These are phyloP conservation scores for Hirudinaria manillensis DNA, from an alignment of 2,888 invertebrate genomes.

Conservation along the genomic window DNA sequence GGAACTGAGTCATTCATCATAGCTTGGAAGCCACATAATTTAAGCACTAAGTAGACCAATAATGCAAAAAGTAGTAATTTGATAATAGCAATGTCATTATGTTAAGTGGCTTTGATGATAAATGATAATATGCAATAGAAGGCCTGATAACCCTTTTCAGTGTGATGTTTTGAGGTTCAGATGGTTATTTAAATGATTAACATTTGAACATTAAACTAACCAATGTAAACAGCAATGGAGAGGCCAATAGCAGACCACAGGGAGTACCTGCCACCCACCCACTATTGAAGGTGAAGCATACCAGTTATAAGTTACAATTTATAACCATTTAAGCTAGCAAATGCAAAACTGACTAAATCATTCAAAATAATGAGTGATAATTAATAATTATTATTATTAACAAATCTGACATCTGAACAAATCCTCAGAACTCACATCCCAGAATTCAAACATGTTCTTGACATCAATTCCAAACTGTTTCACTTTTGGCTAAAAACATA, in stretches of 20 bases:
- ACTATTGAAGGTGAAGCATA: constrained; percentile 55
- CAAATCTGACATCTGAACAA: too few relatives aligned
- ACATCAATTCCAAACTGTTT: constrained; percentile 93
- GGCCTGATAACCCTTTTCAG: too few relatives aligned
- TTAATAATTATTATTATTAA: not conserved
- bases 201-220: constrained; percentile 52
- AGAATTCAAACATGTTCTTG: constrained; percentile 98
- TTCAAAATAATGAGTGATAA: not conserved
- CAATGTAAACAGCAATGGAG: constrained; percentile 85
- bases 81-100: too few relatives aligned
- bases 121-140: too few relatives aligned
- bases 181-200: not conserved
- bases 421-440: constrained; percentile 66
- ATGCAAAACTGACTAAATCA: too few relatives aligned
- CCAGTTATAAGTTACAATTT: constrained; percentile 10
- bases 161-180: not conserved
- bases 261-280: constrained; percentile 96
- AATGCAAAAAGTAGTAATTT: too few relatives aligned
- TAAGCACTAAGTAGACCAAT: too few relatives aligned
- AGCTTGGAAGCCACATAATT: too few relatives aligned
- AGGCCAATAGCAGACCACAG: constrained; percentile 98
- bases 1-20: too few relatives aligned
- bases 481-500: constrained; percentile 66
- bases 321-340: not conserved
- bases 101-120: too few relatives aligned